phyloP scores from a whole-genome alignment of 2,888 invertebrate genomes.

The Arctia plantaginis region DNA sequence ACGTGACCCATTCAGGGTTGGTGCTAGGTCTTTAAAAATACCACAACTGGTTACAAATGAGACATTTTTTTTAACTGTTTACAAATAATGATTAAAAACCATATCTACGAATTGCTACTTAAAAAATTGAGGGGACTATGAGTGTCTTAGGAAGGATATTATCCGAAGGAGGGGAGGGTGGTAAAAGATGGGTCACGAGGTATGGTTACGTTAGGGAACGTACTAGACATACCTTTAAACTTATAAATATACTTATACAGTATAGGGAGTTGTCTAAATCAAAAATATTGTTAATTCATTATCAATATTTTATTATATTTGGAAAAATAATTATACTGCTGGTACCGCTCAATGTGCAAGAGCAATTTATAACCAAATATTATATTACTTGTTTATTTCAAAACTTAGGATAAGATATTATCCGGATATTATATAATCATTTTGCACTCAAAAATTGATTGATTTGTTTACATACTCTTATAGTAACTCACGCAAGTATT shows the following conservation, averaged over 20 bases:
- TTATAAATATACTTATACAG: not conserved
- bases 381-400: conserved; percentile 33
- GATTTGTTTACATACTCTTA: not conserved
- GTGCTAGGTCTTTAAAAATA: no score
- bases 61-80: no score
- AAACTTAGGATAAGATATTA: conserved; percentile 36
- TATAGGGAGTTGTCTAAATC: no score
- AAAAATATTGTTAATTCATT: not conserved
- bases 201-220: not conserved
- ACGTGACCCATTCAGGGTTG: no score
- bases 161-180: not conserved
- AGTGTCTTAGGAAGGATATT: no score
- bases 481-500: not conserved
- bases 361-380: conserved; percentile 41
- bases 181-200: not conserved
- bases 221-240: not conserved
- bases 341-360: conserved; percentile 4
- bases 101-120: no score
- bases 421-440: conserved; percentile 28
- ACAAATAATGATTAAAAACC: no score
- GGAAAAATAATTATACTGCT: not conserved
- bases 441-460: conserved; percentile 36
- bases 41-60: no score
- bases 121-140: no score
- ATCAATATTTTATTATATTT: no score